Evolutionary conservation across 1,140 invertebrate species (phyloP), one percentile per base, ranked within the genome.

Genomic region (Bombus haemorrhoidalis): DNA sequence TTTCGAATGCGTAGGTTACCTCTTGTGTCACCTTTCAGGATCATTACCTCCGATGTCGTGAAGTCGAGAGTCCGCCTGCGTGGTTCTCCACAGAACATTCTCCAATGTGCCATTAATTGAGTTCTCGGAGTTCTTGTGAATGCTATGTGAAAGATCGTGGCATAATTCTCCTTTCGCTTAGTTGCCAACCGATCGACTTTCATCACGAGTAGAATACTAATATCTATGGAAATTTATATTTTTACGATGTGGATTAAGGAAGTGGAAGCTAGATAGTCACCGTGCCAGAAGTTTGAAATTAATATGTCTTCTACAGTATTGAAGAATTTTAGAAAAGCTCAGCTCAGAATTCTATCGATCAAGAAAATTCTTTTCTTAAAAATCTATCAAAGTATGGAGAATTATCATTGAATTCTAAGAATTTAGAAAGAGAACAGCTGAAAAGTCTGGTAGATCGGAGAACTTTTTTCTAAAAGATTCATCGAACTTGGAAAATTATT

Each of bases 1-100:
- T 85, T 85, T 85, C 78, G 37, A 85, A 85, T 81, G 84, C 59
- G 79, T 85, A 81, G 78, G 79, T 68, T 68, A 66, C 6, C 73
- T 74, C 32, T 18, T 68, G 78, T 37, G 57, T 74, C 78, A 80
- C 77, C 57, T 79, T 62, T 74, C 71, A 9, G 3, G 53, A 71
- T 85, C 84, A 47, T 85, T 85, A 85, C 53, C 43, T 72, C 59
- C 37, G 47, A 34, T 15, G 25, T 77, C 81, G 47, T 68, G 62
- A 34, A 13, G 22, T 68, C 59, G 47, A 53, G 18, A 22, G 47
- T 8, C 47, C 6, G 73, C 28, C 28, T n/a, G 25, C 28, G 59
- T n/a, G 59, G 59, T 25, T 62, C 59, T n/a, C 28, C 10, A 22
- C 25, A 0, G 28, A 12, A 62, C 28, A 62, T 62, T 62, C 57